Evolutionary conservation across 2,113 vertebrate genomes (phyloP), one percentile per base, ranked within the genome.

Genomic region (Hippocampus barbouri): DNA sequence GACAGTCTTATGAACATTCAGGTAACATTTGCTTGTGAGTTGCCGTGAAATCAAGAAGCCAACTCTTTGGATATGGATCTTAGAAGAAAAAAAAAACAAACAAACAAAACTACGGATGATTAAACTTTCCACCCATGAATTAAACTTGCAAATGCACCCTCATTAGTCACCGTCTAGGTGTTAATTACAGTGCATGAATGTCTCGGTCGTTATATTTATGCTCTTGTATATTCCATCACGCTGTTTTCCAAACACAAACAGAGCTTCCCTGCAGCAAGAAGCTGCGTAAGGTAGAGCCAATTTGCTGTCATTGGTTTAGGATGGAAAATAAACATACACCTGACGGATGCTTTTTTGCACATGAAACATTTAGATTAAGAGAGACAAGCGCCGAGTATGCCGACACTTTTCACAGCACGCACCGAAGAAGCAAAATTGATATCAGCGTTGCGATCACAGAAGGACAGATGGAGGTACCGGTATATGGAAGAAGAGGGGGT

Each of bases 261-360:
- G 16, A 78, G 72, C 74, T 79, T 65, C 76, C 81, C 81, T 21
- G 77, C 41, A 38, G 85, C 41, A 40, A 79, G 41, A 67, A 73
- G 72, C 62, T 57, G 64, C 61, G 66, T 68, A 77, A 51, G 57
- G 83, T 79, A 69, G 62, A 71, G 75, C 45, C 81, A 87, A 84
- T 87, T 86, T 86, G 77, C 79, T 89, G 86, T 81, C 72, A 86
- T 78, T 81, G 65, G 56, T 74, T 73, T 56, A 68, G 71, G 73
- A 68, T 74, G 70, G 73, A 64, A 72, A 68, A 65, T 80, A 56
- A 70, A 79, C 64, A 30, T 78, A 85, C 76, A 88, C 74, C 84
- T 86, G 81, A 79, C 81, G 79, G 72, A 82, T 66, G 71, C 68
- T 12, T 38, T 38, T 67, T 77, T 30, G 41, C 66, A 70, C 73